A percentile compares a stretch with the other conserved stretches of the same genome.
phyloP scores from a whole-genome alignment of 2,888 invertebrate genomes.

The Drosophila anomalata region DNA sequence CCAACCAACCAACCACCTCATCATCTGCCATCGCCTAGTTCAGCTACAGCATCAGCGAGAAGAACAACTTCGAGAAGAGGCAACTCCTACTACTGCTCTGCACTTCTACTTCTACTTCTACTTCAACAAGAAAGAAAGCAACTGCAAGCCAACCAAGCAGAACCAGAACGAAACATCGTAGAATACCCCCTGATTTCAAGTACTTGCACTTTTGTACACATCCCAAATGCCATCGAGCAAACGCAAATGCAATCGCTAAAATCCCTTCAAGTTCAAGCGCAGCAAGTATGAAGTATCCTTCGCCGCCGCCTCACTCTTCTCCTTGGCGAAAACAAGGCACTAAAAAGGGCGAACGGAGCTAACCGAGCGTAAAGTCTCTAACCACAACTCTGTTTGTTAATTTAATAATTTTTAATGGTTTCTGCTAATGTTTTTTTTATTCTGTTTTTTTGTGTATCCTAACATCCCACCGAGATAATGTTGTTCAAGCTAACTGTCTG shows the following conservation, averaged over 20 bases:
- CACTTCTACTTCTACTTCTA: conserved; percentile 6
- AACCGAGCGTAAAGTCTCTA: conserved; percentile 13
- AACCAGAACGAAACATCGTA: not conserved
- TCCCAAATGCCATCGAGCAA: conserved; percentile 27
- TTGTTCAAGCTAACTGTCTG: conserved; percentile 39
- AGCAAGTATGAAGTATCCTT: conserved; percentile 39
- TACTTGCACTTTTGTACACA: conserved; percentile 26
- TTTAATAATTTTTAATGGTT: conserved; percentile 24
- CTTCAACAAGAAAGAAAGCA: conserved; percentile 19
- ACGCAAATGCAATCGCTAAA: too few relatives aligned
- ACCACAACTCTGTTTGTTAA: conserved; percentile 24
- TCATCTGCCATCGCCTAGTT: conserved; percentile 39
- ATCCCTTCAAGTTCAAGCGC: conserved; percentile 31
- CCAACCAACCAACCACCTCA: conserved; percentile 47
- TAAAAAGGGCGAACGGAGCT: not conserved
- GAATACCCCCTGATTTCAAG: conserved; percentile 8
- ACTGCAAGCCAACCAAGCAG: conserved; percentile 4
- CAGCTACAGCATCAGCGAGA: conserved; percentile 41
- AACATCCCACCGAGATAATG: conserved; percentile 34
- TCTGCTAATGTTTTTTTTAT: conserved; percentile 28
- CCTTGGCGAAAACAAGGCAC: not conserved
- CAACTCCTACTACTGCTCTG: conserved; percentile 23
- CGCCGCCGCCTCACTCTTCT: conserved; percentile 8
- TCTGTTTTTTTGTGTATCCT: conserved; percentile 22
- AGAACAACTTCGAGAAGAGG: conserved; percentile 27